Percentiles rank a stretch among this genome's conserved stretches.
Evolutionary conservation across 2,113 vertebrate species (phyloP).

Genomic region (Larimichthys crocea): DNA sequence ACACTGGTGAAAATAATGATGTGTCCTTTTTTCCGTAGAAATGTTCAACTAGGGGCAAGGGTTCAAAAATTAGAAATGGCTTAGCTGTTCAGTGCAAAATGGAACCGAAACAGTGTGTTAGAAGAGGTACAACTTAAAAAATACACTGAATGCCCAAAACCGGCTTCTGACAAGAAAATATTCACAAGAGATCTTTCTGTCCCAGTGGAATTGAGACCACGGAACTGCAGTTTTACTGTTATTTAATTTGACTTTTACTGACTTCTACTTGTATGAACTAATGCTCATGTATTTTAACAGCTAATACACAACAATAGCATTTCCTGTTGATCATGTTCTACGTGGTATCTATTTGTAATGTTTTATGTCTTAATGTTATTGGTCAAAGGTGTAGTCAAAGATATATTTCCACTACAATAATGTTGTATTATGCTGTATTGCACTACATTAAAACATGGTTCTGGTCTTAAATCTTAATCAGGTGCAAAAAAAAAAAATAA

Average conservation of each 20-base stretch:
- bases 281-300: not conserved
- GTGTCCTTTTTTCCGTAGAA: constrained; percentile 82
- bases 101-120: not conserved
- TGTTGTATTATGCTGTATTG: not conserved
- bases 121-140: not conserved
- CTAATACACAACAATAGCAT: not conserved
- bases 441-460: not conserved
- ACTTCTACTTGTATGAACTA: not conserved
- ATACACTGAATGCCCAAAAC: not conserved
- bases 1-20: not conserved
- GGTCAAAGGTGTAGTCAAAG: not conserved
- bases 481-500: not conserved
- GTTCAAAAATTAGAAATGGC: too few relatives aligned
- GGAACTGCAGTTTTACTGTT: not conserved
- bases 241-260: not conserved
- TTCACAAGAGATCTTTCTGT: not conserved
- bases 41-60: too few relatives aligned
- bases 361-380: not conserved
- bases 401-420: too few relatives aligned
- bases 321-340: not conserved
- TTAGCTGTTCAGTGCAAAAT: not conserved
- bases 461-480: not conserved
- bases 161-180: not conserved
- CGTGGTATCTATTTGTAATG: not conserved
- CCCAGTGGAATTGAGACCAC: not conserved